Evolutionary conservation across 1,140 invertebrate genomes (phyloP), one percentile per base, ranked within the genome.

Genomic region (Drosophila burlai): DNA sequence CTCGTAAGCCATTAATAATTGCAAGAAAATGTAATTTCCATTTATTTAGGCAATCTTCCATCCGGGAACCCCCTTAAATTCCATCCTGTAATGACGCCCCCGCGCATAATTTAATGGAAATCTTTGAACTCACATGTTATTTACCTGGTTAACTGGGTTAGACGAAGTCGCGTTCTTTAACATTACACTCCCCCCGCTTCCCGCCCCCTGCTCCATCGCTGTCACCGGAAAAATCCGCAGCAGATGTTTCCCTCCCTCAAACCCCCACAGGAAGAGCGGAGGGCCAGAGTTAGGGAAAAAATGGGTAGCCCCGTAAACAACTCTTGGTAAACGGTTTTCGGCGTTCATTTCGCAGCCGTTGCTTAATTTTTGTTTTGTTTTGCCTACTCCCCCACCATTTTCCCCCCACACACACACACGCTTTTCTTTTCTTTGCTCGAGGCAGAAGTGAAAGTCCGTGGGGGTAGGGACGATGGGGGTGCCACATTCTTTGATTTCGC

Each of bases 301-400:
- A 84, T 66, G 72, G 76, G 72, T 65, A 83, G 61, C 64, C 76
- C 80, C 81, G 83, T 89, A 87, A 89, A 87, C 84, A 87, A 87
- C 80, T 83, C 68, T 83, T 59, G 84, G 84, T 89, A 87, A 87
- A 87, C 84, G 82, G 75, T 77, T 87, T 86, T 86, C 76, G 83
- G 76, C 84, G 83, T 78, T 86, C 83, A 86, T 86, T 86, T 86
- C 68, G 84, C 83, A 86, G 84, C 81, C 84, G 83, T 87, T 86
- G 84, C 76, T 89, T 86, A 87, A 83, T 86, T 86, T 78, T 78
- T 68, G 66, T 69, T 69, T 68, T 69, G 36, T 69, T 69, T 60
- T 73, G n/a, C 63, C 63, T 54, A 38, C 64, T 24, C 24, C 65
- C 54, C 21, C 16, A 21, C 43, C 47, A 64, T 63, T 40, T 38